Evolutionary conservation across 30 jellyfish, hydroid and myxozoan species (phyloP), one percentile per base, ranked within the genome.

Genomic region (Sanderia malayensis): DNA sequence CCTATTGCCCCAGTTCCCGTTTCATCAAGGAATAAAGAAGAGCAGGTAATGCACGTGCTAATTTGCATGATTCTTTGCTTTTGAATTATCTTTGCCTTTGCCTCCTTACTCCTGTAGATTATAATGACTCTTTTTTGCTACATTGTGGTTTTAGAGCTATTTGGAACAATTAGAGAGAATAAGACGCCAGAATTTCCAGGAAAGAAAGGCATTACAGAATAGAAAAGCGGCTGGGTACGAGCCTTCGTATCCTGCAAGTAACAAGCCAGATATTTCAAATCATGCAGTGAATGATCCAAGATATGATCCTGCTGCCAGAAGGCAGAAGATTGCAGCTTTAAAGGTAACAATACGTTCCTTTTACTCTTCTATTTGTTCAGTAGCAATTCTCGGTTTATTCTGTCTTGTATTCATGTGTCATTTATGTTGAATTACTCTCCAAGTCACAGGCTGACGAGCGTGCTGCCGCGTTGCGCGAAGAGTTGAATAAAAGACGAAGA

Each of bases 371-470:
- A n/a, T n/a, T n/a, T n/a, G n/a, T n/a, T n/a, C n/a, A n/a, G n/a
- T n/a, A n/a, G n/a, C n/a, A n/a, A n/a, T n/a, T n/a, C n/a, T n/a
- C n/a, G n/a, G n/a, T n/a, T n/a, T n/a, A n/a, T n/a, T n/a, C n/a
- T n/a, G n/a, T n/a, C n/a, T n/a, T n/a, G n/a, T n/a, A n/a, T n/a
- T n/a, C n/a, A n/a, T n/a, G n/a, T n/a, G n/a, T n/a, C n/a, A n/a
- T n/a, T n/a, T n/a, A n/a, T n/a, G n/a, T n/a, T n/a, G n/a, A n/a
- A n/a, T 3, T 44, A 45, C 31, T 0, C 4, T 52, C 3, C 20
- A 28, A 87, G 96, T 90, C 88, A 26, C 96, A 87, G 70, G 96
- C 96, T 22, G 96, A 87, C 19, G 92, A 81, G 45, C 83, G 96
- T 34, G 86, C 96, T 10, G 80, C 28, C 17, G 73, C 83, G 45